These are phyloP conservation scores for Prosopocoilus inquinatus DNA, from an alignment of 2,888 invertebrate genomes.

Conservation along the genomic window DNA sequence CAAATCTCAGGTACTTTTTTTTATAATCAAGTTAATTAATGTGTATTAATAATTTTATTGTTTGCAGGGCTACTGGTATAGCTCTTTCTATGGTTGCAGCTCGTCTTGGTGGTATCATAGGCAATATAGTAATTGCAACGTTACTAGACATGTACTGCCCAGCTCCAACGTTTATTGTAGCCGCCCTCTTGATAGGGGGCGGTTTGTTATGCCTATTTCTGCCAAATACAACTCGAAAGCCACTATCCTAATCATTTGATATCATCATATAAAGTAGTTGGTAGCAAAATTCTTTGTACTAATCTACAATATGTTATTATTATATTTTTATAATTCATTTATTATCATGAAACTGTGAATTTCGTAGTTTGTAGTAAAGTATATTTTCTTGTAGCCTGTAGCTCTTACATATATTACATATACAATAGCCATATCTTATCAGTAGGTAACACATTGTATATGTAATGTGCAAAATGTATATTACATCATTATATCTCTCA, in stretches of 20 bases:
- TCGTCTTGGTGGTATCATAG: constrained; percentile 84
- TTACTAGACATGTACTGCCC: constrained; percentile 86
- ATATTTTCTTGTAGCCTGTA: no score
- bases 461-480: no score
- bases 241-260: constrained; percentile 48
- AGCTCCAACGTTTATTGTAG: constrained; percentile 89
- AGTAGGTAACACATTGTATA: no score
- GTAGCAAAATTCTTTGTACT: no score
- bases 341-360: no score
- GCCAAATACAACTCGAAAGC: constrained; percentile 86
- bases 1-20: constrained; percentile 70
- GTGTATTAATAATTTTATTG: constrained; percentile 3
- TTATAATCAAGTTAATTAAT: not conserved
- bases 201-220: constrained; percentile 84
- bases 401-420: no score
- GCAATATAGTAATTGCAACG: constrained; percentile 85
- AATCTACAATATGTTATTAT: no score
- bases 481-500: no score
- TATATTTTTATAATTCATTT: no score
- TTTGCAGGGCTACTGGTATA: constrained; percentile 80
- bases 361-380: no score
- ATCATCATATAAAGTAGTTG: no score
- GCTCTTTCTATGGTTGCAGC: constrained; percentile 89
- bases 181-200: constrained; percentile 79
- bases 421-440: no score